Percentiles rank a stretch among this genome's conserved stretches.
phyloP scores from a whole-genome alignment of 2,888 invertebrate species.

The Pasiphila rectangulata region DNA sequence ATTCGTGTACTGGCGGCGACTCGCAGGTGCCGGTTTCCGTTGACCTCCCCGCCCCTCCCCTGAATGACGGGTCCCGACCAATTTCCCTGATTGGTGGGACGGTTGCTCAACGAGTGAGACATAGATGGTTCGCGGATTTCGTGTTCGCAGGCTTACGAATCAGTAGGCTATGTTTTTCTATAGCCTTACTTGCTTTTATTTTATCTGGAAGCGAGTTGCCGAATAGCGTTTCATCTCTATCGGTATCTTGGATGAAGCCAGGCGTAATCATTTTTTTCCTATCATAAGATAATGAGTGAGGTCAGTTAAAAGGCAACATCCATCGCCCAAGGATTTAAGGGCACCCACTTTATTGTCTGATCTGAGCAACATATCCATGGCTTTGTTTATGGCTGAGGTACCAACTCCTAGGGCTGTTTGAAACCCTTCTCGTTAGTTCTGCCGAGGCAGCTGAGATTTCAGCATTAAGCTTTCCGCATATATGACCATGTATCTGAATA shows the following conservation, averaged over 20 bases:
- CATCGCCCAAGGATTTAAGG: background rate
- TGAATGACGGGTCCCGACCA: constrained; percentile 13
- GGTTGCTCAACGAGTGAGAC: background rate
- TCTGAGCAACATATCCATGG: constrained; percentile 7
- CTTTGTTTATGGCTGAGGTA: constrained; percentile 5
- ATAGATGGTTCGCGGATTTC: background rate
- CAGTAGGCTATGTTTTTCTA: constrained; percentile 8
- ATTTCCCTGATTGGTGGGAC: constrained; percentile 6
- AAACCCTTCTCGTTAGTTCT: constrained; percentile 2
- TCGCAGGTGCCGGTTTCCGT: background rate
- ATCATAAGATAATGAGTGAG: background rate
- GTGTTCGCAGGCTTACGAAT: background rate
- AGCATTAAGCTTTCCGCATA: too few species aligned
- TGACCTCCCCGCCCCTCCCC: constrained; percentile 19
- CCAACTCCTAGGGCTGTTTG: constrained; percentile 2
- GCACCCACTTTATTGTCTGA: background rate
- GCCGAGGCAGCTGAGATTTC: constrained; percentile 8
- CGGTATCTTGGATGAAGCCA: constrained; percentile 1
- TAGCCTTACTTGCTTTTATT: constrained; percentile 4
- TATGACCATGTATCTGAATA: too few species aligned
- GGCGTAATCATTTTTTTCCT: constrained; percentile 5
- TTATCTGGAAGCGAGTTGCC: constrained; percentile 8
- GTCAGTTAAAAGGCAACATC: background rate
- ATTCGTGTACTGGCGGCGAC: background rate
- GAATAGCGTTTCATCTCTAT: constrained; percentile 7